phyloP scores from a whole-genome alignment of 1,140 invertebrate genomes.

The Contarinia nasturtii region DNA sequence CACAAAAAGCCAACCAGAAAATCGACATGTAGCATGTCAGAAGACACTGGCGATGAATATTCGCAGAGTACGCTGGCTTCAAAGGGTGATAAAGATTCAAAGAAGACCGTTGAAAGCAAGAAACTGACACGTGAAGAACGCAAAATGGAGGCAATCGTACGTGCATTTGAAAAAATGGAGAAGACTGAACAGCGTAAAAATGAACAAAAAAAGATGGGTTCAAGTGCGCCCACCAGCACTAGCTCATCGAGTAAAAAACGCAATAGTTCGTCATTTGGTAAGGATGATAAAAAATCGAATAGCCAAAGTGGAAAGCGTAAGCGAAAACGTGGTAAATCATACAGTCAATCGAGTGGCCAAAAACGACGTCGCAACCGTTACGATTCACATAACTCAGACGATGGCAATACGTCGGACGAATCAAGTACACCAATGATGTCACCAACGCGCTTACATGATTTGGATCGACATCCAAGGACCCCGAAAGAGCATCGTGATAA shows the following conservation, averaged over 20 bases:
- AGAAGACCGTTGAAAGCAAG: slow-evolving; percentile 10
- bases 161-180: slow-evolving; percentile 72
- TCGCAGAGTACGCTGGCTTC: slow-evolving; percentile 5
- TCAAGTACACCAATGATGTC: slow-evolving; percentile 30
- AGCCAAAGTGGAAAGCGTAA: slow-evolving; percentile 12
- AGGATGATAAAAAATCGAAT: background rate
- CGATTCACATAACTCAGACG: slow-evolving; percentile 53
- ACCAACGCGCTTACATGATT: slow-evolving; percentile 15
- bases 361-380: slow-evolving; percentile 36
- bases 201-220: slow-evolving; percentile 29
- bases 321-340: slow-evolving; percentile 9
- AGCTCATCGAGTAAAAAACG: background rate
- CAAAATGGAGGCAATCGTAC: slow-evolving; percentile 92
- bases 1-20: slow-evolving; percentile 1
- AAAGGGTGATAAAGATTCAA: slow-evolving; percentile 6
- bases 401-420: slow-evolving; percentile 44
- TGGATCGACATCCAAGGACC: no score
- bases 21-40: background rate
- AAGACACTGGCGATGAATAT: slow-evolving; percentile 5
- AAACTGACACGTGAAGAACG: slow-evolving; percentile 73
- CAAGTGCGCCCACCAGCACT: background rate
- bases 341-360: slow-evolving; percentile 20
- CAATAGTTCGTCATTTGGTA: background rate
- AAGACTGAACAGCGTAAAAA: slow-evolving; percentile 60
- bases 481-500: no score